Evolutionary conservation across 2,888 invertebrate species (phyloP).

Genomic region (Troilus luridus): DNA sequence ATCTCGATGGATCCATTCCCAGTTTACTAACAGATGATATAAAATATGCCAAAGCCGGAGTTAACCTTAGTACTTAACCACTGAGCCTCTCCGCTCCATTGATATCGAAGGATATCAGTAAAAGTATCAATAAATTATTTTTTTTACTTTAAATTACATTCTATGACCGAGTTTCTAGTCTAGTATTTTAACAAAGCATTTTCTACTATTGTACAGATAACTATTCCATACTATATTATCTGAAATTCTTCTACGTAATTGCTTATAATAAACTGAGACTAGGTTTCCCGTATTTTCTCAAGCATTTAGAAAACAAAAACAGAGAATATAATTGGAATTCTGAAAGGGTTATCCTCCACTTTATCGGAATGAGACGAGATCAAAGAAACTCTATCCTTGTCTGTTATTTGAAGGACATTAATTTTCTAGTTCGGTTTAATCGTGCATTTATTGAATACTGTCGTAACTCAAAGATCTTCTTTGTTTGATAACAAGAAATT

Average conservation of each 20-base stretch:
- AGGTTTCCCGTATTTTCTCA: slow-evolving; percentile 12
- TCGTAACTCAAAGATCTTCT: neutral
- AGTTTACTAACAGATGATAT: too few relatives aligned
- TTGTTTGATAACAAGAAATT: neutral
- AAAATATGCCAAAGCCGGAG: too few relatives aligned
- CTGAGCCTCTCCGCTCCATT: too few relatives aligned
- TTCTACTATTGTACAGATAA: neutral
- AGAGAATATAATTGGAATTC: slow-evolving; percentile 18
- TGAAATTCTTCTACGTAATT: neutral
- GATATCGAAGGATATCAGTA: too few relatives aligned
- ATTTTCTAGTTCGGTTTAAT: neutral
- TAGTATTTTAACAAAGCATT: neutral
- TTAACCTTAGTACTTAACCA: too few relatives aligned
- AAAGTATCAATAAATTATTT: too few relatives aligned
- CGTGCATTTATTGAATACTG: neutral
- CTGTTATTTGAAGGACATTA: neutral
- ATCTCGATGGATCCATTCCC: too few relatives aligned
- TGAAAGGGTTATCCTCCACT: neutral
- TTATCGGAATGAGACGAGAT: neutral
- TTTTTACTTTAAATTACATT: neutral
- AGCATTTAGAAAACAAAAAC: neutral
- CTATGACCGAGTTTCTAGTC: neutral
- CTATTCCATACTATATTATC: neutral
- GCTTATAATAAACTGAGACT: neutral
- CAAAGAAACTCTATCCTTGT: neutral